phyloP scores from a whole-genome alignment of 2,113 vertebrate genomes.

The Thermophis baileyi region DNA sequence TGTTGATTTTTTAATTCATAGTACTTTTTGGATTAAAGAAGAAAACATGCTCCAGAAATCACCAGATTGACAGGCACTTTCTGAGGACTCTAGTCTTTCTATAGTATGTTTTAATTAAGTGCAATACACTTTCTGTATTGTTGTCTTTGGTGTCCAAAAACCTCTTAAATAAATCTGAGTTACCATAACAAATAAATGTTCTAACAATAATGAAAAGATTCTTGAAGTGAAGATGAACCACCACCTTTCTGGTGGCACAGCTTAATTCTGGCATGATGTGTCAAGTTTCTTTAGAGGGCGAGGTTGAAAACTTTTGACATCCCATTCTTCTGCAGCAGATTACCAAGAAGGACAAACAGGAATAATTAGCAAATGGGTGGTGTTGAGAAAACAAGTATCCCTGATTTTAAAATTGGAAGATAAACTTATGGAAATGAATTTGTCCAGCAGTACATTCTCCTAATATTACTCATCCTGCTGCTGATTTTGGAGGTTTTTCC shows the following conservation, averaged over 20 bases:
- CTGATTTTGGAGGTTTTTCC: neutral
- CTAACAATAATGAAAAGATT: neutral
- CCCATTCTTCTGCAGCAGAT: neutral
- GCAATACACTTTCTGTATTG: slow-evolving; percentile 68
- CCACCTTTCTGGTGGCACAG: neutral
- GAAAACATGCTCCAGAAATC: neutral
- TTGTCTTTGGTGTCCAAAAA: slow-evolving; percentile 86
- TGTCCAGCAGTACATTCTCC: neutral
- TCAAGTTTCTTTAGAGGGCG: neutral
- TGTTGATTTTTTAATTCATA: neutral
- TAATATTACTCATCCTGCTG: neutral
- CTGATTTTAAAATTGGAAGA: neutral
- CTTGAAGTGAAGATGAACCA: neutral
- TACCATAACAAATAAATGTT: neutral
- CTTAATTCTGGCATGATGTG: neutral
- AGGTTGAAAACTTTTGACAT: neutral
- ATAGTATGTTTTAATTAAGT: neutral
- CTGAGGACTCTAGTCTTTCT: neutral
- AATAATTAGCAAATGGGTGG: neutral
- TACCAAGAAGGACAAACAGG: neutral
- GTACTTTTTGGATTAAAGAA: neutral
- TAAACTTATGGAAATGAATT: neutral
- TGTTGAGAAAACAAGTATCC: neutral
- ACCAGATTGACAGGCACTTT: neutral
- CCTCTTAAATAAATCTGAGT: slow-evolving; percentile 65